phyloP scores from a whole-genome alignment of 2,797 vertebrate genomes.

The Pristis pectinata region DNA sequence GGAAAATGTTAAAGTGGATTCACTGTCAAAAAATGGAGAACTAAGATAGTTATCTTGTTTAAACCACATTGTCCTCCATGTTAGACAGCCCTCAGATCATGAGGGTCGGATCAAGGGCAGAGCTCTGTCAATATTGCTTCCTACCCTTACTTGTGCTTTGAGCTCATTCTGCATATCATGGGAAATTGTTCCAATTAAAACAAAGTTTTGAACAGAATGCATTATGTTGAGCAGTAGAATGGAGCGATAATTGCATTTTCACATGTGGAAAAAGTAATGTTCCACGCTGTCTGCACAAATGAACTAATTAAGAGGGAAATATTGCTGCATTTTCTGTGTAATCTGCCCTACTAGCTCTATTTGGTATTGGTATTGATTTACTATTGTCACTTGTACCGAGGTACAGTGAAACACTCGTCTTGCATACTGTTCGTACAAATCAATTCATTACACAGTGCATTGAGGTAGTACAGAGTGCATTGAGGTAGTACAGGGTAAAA shows the following conservation, averaged over 20 bases:
- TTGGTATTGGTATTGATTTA: no score
- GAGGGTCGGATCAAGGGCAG: not conserved
- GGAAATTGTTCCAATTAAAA: not conserved
- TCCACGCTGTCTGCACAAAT: not conserved
- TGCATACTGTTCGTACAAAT: no score
- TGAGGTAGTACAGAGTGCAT: no score
- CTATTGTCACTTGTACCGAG: no score
- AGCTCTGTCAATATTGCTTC: not conserved
- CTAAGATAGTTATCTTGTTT: no score
- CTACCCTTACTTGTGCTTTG: not conserved
- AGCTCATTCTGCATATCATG: not conserved
- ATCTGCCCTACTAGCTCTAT: not conserved
- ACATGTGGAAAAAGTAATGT: not conserved
- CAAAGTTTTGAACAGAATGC: not conserved
- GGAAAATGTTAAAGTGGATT: not conserved
- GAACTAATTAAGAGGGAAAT: not conserved
- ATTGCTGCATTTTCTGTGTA: not conserved
- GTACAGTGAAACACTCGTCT: no score
- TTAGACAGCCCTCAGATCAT: not conserved
- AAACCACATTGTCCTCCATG: not conserved
- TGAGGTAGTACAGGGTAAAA: no score
- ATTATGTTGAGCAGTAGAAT: not conserved
- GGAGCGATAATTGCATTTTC: not conserved
- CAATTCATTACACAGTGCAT: no score
- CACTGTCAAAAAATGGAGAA: not conserved